Evolutionary conservation across 2,888 invertebrate species (phyloP).

Genomic region (Zygothrica quintamaculata): DNA sequence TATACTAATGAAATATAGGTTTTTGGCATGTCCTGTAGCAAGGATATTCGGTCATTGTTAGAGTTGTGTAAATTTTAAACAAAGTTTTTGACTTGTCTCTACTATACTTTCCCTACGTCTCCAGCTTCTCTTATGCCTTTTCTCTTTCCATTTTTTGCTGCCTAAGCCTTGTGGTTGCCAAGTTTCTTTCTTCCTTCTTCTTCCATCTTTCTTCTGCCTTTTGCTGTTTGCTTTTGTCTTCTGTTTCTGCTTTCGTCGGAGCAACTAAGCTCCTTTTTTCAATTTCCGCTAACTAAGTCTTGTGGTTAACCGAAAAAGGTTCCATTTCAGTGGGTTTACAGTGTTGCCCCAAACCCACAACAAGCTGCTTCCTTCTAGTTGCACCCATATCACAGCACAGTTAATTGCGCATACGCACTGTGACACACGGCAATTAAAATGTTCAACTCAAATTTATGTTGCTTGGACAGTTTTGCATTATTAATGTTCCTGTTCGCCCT

Average conservation of each 20-base stretch:
- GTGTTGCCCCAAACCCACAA: neutral
- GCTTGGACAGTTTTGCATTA: conserved; percentile 13
- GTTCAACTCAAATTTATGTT: neutral
- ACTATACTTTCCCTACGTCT: no score
- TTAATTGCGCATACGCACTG: conserved; percentile 37
- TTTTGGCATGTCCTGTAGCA: no score
- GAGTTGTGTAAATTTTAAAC: no score
- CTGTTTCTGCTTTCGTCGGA: conserved; percentile 9
- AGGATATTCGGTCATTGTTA: no score
- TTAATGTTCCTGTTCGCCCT: conserved; percentile 12
- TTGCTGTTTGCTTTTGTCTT: conserved; percentile 26
- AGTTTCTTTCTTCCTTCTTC: no score
- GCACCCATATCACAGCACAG: conserved; percentile 1
- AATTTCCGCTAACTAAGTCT: conserved; percentile 70
- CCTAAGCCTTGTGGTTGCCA: conserved; percentile 57
- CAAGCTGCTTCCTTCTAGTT: neutral
- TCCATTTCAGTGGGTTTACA: neutral
- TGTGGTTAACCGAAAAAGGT: conserved; percentile 46
- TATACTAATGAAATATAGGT: no score
- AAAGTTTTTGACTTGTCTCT: no score
- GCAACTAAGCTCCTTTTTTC: conserved; percentile 66
- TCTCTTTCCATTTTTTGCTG: conserved; percentile 3
- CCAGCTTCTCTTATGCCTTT: neutral
- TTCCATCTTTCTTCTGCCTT: no score
- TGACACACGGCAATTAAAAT: conserved; percentile 27